These are phyloP conservation scores for Trichogramma pretiosum DNA, from an alignment of 1,140 invertebrate genomes.

Conservation along the genomic window DNA sequence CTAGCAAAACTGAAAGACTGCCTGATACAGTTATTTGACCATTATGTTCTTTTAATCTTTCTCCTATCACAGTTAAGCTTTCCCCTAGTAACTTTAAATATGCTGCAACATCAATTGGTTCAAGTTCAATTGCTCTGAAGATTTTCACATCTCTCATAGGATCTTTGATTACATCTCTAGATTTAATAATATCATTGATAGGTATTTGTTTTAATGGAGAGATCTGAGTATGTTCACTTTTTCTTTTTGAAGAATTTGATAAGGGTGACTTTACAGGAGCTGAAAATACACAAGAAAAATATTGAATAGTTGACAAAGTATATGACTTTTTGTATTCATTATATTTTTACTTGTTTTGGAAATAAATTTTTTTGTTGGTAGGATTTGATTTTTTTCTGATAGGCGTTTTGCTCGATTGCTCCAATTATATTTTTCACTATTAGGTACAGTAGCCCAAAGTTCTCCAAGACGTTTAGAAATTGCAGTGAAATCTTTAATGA, in stretches of 20 bases:
- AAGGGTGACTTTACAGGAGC: not conserved
- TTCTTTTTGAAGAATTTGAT: not conserved
- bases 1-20: constrained; percentile 84
- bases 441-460: constrained; percentile 71
- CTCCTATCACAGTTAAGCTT: constrained; percentile 86
- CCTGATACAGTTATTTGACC: constrained; percentile 91
- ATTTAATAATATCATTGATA: no score
- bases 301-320: not conserved
- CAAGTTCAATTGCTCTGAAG: constrained; percentile 65
- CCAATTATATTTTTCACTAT: constrained; percentile 57
- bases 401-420: constrained; percentile 64
- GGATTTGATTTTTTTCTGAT: constrained; percentile 46
- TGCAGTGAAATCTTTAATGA: constrained; percentile 67
- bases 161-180: constrained; percentile 36
- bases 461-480: constrained; percentile 74
- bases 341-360: constrained; percentile 9
- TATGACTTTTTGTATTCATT: not conserved
- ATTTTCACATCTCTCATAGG: constrained; percentile 37
- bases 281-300: constrained; percentile 1
- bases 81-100: constrained; percentile 89
- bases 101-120: constrained; percentile 84
- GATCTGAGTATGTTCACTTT: not conserved
- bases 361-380: constrained; percentile 11
- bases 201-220: no score
- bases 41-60: constrained; percentile 85